These are phyloP conservation scores for Sipha flava DNA, from an alignment of 1,140 invertebrate species.

Conservation along the genomic window DNA sequence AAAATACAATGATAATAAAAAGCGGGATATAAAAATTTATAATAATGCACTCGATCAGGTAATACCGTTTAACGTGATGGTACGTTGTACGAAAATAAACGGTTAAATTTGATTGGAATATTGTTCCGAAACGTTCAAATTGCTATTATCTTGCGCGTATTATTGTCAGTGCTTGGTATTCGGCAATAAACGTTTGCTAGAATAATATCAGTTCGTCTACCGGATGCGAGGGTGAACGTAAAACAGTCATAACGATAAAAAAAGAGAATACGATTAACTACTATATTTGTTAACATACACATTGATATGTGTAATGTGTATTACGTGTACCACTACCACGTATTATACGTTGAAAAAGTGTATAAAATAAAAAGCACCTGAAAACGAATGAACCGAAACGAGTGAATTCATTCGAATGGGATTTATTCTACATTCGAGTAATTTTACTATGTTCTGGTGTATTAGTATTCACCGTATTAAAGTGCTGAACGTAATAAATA, in stretches of 20 bases:
- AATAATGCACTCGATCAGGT: background rate
- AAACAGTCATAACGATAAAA: background rate
- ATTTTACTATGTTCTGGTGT: too few relatives aligned
- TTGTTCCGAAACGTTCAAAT: background rate
- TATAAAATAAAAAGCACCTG: background rate
- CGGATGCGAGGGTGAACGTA: background rate
- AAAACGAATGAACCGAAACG: background rate
- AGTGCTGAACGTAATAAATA: too few relatives aligned
- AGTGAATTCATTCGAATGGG: background rate
- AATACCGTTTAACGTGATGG: background rate
- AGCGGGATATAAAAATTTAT: too few relatives aligned
- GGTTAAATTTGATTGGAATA: background rate
- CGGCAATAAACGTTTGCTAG: background rate
- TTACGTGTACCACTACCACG: too few relatives aligned
- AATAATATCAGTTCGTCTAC: background rate
- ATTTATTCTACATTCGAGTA: background rate
- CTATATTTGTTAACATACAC: background rate
- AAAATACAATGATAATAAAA: too few relatives aligned
- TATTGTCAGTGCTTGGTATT: background rate
- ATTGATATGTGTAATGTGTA: background rate
- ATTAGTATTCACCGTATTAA: too few relatives aligned
- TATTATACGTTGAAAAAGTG: too few relatives aligned
- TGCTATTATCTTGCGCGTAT: background rate
- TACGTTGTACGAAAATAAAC: background rate
- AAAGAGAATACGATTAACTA: background rate